phyloP scores from a whole-genome alignment of 1,140 invertebrate species.

The Pseudoatta argentina region DNA sequence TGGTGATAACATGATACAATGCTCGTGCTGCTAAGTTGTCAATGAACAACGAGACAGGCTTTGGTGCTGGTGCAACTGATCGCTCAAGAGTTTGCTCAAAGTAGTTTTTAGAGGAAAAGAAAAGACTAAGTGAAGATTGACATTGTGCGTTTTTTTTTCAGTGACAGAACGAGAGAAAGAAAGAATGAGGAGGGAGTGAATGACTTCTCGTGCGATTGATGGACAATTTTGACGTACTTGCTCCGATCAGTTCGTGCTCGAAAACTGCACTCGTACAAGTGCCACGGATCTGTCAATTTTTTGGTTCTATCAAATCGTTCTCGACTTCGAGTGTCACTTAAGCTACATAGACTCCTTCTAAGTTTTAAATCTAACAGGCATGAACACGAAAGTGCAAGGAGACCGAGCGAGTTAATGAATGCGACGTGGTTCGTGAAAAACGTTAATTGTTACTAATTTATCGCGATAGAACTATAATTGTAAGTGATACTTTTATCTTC shows the following conservation, averaged over 20 bases:
- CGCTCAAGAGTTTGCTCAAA: conserved; percentile 44
- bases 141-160: conserved; percentile 23
- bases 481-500: neutral
- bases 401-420: conserved; percentile 38
- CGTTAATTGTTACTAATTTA: neutral
- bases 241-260: conserved; percentile 50
- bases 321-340: conserved; percentile 70
- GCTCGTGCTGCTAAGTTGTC: conserved; percentile 63
- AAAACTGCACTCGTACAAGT: conserved; percentile 16
- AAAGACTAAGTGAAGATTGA: neutral
- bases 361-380: conserved; percentile 79
- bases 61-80: conserved; percentile 69
- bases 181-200: conserved; percentile 64
- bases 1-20: conserved; percentile 37
- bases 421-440: conserved; percentile 67
- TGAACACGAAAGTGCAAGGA: conserved; percentile 73
- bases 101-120: neutral
- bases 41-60: conserved; percentile 66
- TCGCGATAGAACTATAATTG: neutral
- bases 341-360: conserved; percentile 77
- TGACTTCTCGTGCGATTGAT: conserved; percentile 63
- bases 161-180: conserved; percentile 66
- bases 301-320: neutral
- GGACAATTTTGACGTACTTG: conserved; percentile 51
- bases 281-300: conserved; percentile 25